Percentiles rank a stretch among this genome's conserved stretches.
Evolutionary conservation across 1,140 invertebrate species (phyloP).

Genomic region (Drosophila ananassae): DNA sequence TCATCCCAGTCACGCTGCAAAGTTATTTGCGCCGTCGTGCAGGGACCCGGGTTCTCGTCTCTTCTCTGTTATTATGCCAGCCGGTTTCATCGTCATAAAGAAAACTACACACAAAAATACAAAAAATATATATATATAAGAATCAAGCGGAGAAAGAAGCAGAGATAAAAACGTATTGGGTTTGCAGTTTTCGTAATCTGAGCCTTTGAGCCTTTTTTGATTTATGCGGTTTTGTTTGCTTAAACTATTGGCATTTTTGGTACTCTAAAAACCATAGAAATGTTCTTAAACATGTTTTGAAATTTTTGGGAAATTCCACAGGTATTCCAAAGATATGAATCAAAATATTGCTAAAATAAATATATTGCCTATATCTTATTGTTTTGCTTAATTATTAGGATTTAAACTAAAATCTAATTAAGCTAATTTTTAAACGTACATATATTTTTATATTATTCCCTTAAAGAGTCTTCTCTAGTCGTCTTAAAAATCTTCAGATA

Average conservation of each 20-base stretch:
- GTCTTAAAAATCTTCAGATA: neutral
- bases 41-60: conserved; percentile 49
- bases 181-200: conserved; percentile 65
- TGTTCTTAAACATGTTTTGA: neutral
- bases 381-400: neutral
- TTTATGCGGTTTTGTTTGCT: conserved; percentile 64
- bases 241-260: conserved; percentile 51
- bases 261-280: neutral
- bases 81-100: conserved; percentile 71
- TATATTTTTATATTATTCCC: neutral
- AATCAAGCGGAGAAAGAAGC: conserved; percentile 12
- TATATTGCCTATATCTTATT: neutral
- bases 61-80: conserved; percentile 77
- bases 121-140: neutral
- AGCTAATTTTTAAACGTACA: neutral
- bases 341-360: too few relatives aligned
- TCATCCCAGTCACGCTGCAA: conserved; percentile 78
- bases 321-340: too few relatives aligned
- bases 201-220: conserved; percentile 58
- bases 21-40: conserved; percentile 79
- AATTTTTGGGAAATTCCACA: too few relatives aligned
- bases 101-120: conserved; percentile 7
- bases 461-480: neutral
- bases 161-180: conserved; percentile 42
- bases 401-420: too few relatives aligned